Conservation (phyloP, 2,888 invertebrate species). For the Drosophila sordidula region DNA sequence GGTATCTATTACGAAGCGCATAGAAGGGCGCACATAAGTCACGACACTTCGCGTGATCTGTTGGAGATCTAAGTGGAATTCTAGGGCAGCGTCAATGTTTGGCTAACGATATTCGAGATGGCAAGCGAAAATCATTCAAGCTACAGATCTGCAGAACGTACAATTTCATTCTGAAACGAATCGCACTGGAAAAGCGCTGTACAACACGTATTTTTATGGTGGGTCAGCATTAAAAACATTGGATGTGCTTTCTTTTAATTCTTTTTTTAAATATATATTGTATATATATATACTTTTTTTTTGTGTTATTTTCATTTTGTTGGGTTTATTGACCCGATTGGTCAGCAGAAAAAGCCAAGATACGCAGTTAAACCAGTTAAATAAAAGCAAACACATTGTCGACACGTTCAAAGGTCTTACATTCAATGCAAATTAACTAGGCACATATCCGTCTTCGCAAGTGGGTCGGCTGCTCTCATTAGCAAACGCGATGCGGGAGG, state of each 20-base stretch:
- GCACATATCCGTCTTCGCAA: conserved; percentile 73
- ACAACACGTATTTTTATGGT: conserved; percentile 21
- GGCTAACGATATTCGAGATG: conserved; percentile 20
- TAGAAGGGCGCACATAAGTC: conserved; percentile 58
- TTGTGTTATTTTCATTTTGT: conserved; percentile 33
- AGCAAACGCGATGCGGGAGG: conserved; percentile 42
- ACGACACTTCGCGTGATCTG: conserved; percentile 55
- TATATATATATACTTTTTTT: conserved; percentile 2
- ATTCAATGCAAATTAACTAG: conserved; percentile 75
- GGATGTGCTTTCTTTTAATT: conserved; percentile 35
- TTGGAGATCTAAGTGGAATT: conserved; percentile 36
- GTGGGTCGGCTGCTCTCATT: conserved; percentile 70
- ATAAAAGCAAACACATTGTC: conserved; percentile 19
- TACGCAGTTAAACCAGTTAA: conserved; percentile 54
- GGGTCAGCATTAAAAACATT: conserved; percentile 37
- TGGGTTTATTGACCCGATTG: conserved; percentile 62
- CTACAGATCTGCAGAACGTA: conserved; percentile 28
- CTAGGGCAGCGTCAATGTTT: conserved; percentile 32
- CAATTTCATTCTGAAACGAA: conserved; percentile 40
- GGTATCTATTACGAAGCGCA: conserved; percentile 48
- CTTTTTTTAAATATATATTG: conserved; percentile 1
- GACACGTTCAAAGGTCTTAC: conserved; percentile 69
- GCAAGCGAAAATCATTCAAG: conserved; percentile 28
- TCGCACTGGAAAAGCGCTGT: conserved; percentile 45
- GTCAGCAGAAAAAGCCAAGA: conserved; percentile 67